These are phyloP conservation scores for Meta bourneti DNA, from an alignment of 2,888 invertebrate species.

Conservation along the genomic window DNA sequence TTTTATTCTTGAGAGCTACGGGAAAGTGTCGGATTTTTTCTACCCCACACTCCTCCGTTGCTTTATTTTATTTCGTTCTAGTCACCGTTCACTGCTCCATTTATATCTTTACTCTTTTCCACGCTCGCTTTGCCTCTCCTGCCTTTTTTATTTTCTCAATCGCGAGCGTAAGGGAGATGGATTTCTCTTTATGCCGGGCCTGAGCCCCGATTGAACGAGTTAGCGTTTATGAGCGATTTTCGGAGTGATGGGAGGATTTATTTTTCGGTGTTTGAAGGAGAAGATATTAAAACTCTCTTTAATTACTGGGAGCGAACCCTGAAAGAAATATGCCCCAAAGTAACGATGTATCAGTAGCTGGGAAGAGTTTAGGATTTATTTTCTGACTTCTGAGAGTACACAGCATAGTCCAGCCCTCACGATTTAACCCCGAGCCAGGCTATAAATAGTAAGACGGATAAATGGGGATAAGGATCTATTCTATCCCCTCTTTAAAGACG, in stretches of 20 bases:
- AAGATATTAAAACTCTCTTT: background rate
- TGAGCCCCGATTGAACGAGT: background rate
- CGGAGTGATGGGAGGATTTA: background rate
- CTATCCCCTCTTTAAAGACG: too few species aligned
- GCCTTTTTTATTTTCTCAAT: constrained; percentile 14
- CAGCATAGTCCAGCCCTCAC: too few species aligned
- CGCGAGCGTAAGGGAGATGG: constrained; percentile 9
- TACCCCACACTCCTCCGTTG: constrained; percentile 15
- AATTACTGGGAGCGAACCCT: background rate
- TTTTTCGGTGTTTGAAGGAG: background rate
- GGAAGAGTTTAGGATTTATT: too few species aligned
- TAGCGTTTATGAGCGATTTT: constrained; percentile 10
- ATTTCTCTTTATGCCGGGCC: background rate
- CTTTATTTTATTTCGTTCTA: constrained; percentile 54
- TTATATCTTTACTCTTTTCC: constrained; percentile 13
- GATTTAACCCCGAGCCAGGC: too few species aligned
- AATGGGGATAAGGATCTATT: too few species aligned
- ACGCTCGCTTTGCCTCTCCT: background rate
- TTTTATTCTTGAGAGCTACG: constrained; percentile 47
- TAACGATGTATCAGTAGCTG: too few species aligned
- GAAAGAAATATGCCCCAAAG: background rate
- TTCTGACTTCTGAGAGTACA: too few species aligned
- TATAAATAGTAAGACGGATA: too few species aligned
- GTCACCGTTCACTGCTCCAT: constrained; percentile 33
- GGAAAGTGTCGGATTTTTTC: constrained; percentile 18